Percentiles rank a stretch among this genome's conserved stretches.
Conservation (phyloP, 2,888 invertebrate genomes). For the Petrolisthes manimaculis region DNA sequence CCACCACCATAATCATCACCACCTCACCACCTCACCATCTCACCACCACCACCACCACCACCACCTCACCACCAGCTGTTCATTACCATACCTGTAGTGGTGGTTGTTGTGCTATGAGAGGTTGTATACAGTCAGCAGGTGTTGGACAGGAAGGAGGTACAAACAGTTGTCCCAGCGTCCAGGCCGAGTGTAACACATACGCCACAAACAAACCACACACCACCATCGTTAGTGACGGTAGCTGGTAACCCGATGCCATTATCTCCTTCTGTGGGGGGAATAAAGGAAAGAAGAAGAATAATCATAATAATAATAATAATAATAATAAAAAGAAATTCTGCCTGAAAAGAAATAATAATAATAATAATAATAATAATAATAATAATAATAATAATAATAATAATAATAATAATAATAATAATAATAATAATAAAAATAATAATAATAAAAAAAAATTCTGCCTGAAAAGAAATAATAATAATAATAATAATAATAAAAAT, state of each 20-base stretch:
- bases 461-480: too few relatives aligned
- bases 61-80: too few relatives aligned
- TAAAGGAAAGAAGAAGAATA: neutral
- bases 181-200: constrained; percentile 44
- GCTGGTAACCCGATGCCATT: constrained; percentile 38
- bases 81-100: constrained; percentile 30
- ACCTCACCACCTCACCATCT: too few relatives aligned
- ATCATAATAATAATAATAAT: constrained; percentile 12
- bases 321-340: neutral
- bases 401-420: constrained; percentile 15
- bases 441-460: too few relatives aligned
- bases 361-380: constrained; percentile 2
- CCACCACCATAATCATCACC: too few relatives aligned
- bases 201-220: constrained; percentile 48
- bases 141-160: constrained; percentile 45
- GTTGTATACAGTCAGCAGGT: constrained; percentile 29
- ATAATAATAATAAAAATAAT: too few relatives aligned
- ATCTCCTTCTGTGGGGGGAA: neutral
- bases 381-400: constrained; percentile 32
- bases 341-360: too few relatives aligned
- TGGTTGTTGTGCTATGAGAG: constrained; percentile 41
- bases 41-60: too few relatives aligned
- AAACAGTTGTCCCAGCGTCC: constrained; percentile 55
- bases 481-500: too few relatives aligned
- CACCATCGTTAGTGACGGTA: constrained; percentile 49